Base-by-base conservation (phyloP, 2,113 vertebrate genomes). In the Phocoena phocoena region DNA sequence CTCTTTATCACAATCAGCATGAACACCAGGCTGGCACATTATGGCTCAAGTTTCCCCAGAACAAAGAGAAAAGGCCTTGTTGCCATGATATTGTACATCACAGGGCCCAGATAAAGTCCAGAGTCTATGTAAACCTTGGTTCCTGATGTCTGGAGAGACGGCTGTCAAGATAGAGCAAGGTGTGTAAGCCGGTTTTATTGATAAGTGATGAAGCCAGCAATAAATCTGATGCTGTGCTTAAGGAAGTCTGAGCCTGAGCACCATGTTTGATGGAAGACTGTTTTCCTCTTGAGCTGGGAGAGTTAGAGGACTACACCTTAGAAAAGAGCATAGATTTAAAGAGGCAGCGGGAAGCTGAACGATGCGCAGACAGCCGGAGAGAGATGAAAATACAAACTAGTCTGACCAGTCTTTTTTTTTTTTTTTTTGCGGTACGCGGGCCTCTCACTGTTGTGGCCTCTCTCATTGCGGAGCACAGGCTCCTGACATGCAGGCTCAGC, bases 11-110 rank as follows among this genome's bases (percentile, higher is more conserved):
- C 95, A 98, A 88, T 95, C 93, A 95, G 97, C 95, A 97, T 88
- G 98, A 97, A 97, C 97, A 95, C 98, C 97, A 95, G 96, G 98
- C 97, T 97, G 97, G 96, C 97, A 98, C 97, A 97, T 98, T 98
- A 97, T 95, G 97, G 98, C 97, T 98, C 95, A 95, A 97, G 98
- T 98, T 98, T 95, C 86, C 97, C 77, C 2, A 25, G 97, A 98
- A 98, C 97, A 98, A 98, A 99, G 97, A 98, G 98, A 98, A 99
- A 98, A 96, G 96, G 95, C 92, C 96, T 97, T 96, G 76, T 97
- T 94, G 83, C 95, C 92, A 83, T 96, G 97, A 97, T 94, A 98
- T 94, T 97, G 96, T 98, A 96, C 96, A 98, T 98, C 98, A 94
- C 20, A 15, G 82, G 95, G 94, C 96, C 89, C 98, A 98, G 98